Base-by-base conservation (phyloP, 2,888 invertebrate species). In the Eulithis prunata region DNA sequence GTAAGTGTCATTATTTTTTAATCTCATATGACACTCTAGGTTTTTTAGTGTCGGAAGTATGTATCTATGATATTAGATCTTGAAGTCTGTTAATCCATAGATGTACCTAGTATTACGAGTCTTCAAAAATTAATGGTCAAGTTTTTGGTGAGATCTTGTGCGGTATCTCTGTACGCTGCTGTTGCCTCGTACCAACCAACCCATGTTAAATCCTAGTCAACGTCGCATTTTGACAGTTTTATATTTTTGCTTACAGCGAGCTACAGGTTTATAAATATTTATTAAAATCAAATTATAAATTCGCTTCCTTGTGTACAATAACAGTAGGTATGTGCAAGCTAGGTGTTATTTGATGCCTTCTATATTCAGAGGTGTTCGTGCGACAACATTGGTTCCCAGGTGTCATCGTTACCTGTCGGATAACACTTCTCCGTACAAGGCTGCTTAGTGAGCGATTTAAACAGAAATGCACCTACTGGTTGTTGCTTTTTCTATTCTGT, bases 361-460 rank as follows among this genome's bases (percentile, higher is more conserved):
- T 56, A 36, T 66, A 62, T 66, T 59, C 7, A 59, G 58, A 64
- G 46, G 54, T 45, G 53, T 47, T 52, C 41, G 64, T 47, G 58
- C 68, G 70, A 61, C 59, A 28, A 3, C 47, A 32, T 43, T 13
- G 56, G 55, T 69, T 71, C 68, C 58, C 71, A 83, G 80, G 88
- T 87, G 82, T 89, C 81, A 66, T 61, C 71, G 49, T 55, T 56
- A 56, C 45, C 88, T 85, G 71, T 83, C 59, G 80, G 84, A 86
- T 87, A 87, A 86, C 84, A 84, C 62, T 88, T 86, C 89, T 74
- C 78, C 78, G 80, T 84, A 85, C 70, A 74, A 66, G 78, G 79
- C 52, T 54, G 57, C 60, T 63, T 46, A 59, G 21, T 85, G 79
- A 84, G 86, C 85, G 75, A 64, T 73, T 60, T 61, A 41, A n/a